These are phyloP conservation scores for Benitochromis conjunctus DNA, from an alignment of 2,113 vertebrate genomes.

Conservation along the genomic window DNA sequence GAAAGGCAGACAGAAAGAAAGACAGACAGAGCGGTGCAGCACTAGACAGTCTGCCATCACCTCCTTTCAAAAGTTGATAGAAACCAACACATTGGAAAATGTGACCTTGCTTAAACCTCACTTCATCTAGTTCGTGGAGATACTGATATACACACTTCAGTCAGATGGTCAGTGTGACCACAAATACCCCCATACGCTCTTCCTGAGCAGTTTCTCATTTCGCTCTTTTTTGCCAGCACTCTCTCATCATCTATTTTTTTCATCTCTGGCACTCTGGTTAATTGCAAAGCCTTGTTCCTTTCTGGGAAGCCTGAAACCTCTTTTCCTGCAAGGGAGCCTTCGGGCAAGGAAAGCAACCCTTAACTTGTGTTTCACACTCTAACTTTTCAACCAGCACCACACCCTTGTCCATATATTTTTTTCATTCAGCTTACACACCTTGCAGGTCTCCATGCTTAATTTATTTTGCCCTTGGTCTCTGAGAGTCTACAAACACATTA, in stretches of 20 bases:
- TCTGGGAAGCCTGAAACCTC: conserved; percentile 25
- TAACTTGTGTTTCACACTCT: background rate
- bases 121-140: background rate
- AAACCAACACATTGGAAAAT: background rate
- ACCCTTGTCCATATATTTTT: background rate
- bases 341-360: conserved; percentile 23
- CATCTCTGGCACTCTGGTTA: conserved; percentile 48
- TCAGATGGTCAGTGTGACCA: background rate
- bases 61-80: background rate
- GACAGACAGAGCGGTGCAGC: conserved; percentile 1
- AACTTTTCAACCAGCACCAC: conserved; percentile 10
- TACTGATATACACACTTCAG: background rate
- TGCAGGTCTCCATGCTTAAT: conserved; percentile 17
- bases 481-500: background rate
- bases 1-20: background rate
- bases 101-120: background rate
- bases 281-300: conserved; percentile 59
- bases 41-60: conserved; percentile 30
- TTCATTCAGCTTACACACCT: conserved; percentile 10
- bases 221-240: background rate
- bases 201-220: background rate
- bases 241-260: background rate
- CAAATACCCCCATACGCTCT: background rate
- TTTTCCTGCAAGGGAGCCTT: conserved; percentile 31
- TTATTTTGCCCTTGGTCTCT: conserved; percentile 9